Evolutionary conservation across 2,797 vertebrate species (phyloP), one percentile per base, ranked within the genome.

Genomic region (Ibycter americanus): DNA sequence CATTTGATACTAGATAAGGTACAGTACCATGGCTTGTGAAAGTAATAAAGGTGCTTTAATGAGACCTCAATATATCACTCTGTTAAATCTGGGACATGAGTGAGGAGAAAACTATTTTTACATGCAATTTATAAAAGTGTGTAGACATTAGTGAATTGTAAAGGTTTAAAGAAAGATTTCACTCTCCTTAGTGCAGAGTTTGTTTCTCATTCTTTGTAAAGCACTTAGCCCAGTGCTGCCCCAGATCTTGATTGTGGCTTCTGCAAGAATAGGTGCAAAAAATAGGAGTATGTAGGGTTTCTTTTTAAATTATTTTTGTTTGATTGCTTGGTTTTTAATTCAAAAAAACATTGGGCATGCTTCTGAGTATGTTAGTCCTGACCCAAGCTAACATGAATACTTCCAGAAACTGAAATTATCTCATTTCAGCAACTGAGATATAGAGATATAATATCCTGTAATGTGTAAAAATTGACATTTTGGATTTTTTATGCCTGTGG

Each of bases 41-140:
- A 51, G 44, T 87, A 68, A 89, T 81, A 51, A 82, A 42, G 34
- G 31, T 27, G 83, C 86, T 91, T 93, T 94, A 97, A 96, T 80
- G 93, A 95, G 96, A 52, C 92, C 92, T 93, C 62, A 80, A 93
- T 96, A 82, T 58, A 90, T 95, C 88, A 81, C 76, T 92, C 23
- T 31, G 13, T 86, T 79, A 89, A 84, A 97, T 96, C 93, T 96
- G 92, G 93, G 96, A 51, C 92, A 49, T n/a, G 72, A 79, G 54
- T 17, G 46, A 88, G 68, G 70, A 82, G 70, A 70, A 66, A 66
- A 63, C 92, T 96, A 95, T 95, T 95, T 95, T 96, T 90, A 94
- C 93, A 76, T 68, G 73, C 83, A 76, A 6, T 92, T 93, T 94
- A 68, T 76, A 31, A 32, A 85, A 86, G 55, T 38, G 6, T 82